Evolutionary conservation across 2,113 vertebrate genomes (phyloP).

Genomic region (Candoia aspera): DNA sequence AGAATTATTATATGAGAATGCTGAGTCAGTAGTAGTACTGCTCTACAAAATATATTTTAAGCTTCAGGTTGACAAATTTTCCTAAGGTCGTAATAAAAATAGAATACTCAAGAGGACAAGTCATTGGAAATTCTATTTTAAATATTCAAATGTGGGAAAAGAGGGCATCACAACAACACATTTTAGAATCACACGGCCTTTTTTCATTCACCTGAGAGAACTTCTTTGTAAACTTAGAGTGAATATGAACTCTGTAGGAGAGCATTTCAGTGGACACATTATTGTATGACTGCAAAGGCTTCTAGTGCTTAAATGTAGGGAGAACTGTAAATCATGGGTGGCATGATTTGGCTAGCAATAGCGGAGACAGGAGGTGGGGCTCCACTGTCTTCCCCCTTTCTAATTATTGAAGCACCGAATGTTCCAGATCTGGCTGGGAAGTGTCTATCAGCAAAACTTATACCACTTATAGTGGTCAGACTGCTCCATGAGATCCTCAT

Average conservation of each 20-base stretch:
- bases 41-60: not conserved
- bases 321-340: no score
- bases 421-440: not conserved
- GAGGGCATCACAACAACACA: not conserved
- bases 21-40: not conserved
- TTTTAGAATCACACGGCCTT: not conserved
- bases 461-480: no score
- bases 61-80: not conserved
- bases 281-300: not conserved
- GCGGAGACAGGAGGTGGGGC: not conserved
- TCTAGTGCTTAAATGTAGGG: not conserved
- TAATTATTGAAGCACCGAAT: not conserved
- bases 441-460: no score
- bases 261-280: not conserved
- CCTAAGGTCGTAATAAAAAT: slow-evolving; percentile 8
- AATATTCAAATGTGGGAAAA: not conserved
- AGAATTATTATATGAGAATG: not conserved
- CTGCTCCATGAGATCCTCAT: no score
- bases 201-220: not conserved
- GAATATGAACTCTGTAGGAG: not conserved
- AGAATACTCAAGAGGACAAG: slow-evolving; percentile 9
- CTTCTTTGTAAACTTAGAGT: not conserved
- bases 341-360: not conserved
- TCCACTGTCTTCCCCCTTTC: not conserved
- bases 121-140: slow-evolving; percentile 1